Evolutionary conservation across 2,113 vertebrate species (phyloP).

Genomic region (Malurus melanocephalus): DNA sequence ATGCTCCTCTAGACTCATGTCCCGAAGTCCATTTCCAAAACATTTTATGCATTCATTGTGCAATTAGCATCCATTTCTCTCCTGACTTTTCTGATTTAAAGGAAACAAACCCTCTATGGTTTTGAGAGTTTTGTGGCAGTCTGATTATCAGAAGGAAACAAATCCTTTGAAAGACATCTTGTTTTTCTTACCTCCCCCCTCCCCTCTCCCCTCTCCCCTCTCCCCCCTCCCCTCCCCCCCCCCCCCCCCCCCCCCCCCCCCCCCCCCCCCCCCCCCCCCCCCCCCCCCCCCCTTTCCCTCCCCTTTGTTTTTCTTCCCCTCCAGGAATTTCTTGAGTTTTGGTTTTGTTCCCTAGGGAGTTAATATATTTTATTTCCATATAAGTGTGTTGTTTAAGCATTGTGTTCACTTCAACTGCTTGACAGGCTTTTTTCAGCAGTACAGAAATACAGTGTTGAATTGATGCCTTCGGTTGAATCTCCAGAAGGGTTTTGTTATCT

Average conservation of each 20-base stretch:
- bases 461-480: background rate
- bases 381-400: background rate
- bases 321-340: background rate
- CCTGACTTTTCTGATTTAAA: background rate
- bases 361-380: background rate
- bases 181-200: background rate
- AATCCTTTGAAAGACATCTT: background rate
- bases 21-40: background rate
- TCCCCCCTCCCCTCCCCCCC: background rate
- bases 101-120: background rate
- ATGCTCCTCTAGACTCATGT: background rate
- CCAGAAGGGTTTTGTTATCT: background rate
- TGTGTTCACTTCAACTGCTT: background rate
- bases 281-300: background rate
- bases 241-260: background rate
- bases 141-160: background rate
- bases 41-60: background rate
- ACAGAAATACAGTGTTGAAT: background rate
- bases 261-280: background rate
- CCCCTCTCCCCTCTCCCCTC: background rate
- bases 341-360: background rate
- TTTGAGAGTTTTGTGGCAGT: background rate
- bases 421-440: background rate
- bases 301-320: background rate
- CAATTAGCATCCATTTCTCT: background rate